These are phyloP conservation scores for Fregata magnificens DNA, from an alignment of 2,113 vertebrate species.

Conservation along the genomic window DNA sequence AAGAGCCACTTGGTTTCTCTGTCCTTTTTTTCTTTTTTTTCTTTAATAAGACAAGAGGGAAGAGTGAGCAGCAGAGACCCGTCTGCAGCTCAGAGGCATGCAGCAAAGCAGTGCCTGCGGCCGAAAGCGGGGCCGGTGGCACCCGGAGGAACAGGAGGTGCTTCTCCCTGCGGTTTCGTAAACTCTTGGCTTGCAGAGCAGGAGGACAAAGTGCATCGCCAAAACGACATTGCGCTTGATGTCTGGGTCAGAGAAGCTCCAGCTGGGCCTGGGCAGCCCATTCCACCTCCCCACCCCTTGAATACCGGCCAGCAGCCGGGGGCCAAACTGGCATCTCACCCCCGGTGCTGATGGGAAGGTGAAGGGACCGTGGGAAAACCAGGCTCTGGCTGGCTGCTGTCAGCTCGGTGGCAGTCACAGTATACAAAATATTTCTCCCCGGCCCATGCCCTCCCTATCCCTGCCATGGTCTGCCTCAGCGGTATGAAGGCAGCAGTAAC, in stretches of 20 bases:
- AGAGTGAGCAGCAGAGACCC: not conserved
- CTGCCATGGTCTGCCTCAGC: not conserved
- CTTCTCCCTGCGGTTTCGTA: not conserved
- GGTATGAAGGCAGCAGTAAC: not conserved
- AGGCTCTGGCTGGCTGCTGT: not conserved
- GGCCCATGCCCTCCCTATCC: not conserved
- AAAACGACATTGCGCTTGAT: not conserved
- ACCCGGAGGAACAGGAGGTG: not conserved
- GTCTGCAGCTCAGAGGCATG: not conserved
- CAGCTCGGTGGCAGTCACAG: not conserved
- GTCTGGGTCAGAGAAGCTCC: conserved; percentile 2
- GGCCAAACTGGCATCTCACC: not conserved
- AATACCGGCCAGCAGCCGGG: not conserved
- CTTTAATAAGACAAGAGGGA: not conserved
- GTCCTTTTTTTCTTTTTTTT: not conserved
- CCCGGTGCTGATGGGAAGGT: not conserved
- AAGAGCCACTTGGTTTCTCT: not conserved
- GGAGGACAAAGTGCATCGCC: not conserved
- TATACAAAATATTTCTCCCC: not conserved
- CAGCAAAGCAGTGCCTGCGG: not conserved
- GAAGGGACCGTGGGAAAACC: not conserved
- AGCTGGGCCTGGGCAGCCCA: not conserved
- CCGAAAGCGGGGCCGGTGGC: not conserved
- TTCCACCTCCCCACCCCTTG: not conserved
- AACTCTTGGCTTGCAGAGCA: not conserved